Conservation (phyloP, 1,140 invertebrate species). For the Eulimnadia texana region DNA sequence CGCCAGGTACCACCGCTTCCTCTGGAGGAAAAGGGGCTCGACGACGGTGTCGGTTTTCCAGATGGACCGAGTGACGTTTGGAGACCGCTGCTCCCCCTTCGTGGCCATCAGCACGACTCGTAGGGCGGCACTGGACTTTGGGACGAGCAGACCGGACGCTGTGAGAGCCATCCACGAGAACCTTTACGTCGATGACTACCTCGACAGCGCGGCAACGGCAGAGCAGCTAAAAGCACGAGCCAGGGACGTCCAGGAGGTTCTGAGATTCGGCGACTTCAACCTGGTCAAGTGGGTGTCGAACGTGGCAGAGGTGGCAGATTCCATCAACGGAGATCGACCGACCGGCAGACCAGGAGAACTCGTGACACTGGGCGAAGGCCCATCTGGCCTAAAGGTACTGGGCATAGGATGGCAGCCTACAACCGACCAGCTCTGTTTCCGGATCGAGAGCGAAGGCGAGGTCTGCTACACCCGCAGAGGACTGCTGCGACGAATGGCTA, state of each 20-base stretch:
- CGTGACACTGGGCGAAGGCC: not conserved
- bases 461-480: slow-evolving; percentile 12
- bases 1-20: not conserved
- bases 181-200: no score
- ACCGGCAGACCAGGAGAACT: no score
- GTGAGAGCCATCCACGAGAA: no score
- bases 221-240: not conserved
- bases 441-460: not conserved
- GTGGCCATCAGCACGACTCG: not conserved
- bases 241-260: not conserved
- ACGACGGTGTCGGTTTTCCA: not conserved
- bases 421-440: no score
- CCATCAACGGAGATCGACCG: not conserved
- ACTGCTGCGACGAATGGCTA: slow-evolving; percentile 8
- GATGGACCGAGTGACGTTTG: not conserved
- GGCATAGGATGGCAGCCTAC: slow-evolving; percentile 7
- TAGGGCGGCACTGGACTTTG: not conserved
- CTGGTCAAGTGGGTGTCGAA: slow-evolving; percentile 17
- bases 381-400: not conserved
- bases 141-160: no score
- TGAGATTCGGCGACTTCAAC: slow-evolving; percentile 16
- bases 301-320: not conserved
- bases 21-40: not conserved
- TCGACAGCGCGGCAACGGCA: not conserved
- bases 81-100: not conserved